phyloP scores from a whole-genome alignment of 1,140 invertebrate species.

The Sminthurides bifidus region DNA sequence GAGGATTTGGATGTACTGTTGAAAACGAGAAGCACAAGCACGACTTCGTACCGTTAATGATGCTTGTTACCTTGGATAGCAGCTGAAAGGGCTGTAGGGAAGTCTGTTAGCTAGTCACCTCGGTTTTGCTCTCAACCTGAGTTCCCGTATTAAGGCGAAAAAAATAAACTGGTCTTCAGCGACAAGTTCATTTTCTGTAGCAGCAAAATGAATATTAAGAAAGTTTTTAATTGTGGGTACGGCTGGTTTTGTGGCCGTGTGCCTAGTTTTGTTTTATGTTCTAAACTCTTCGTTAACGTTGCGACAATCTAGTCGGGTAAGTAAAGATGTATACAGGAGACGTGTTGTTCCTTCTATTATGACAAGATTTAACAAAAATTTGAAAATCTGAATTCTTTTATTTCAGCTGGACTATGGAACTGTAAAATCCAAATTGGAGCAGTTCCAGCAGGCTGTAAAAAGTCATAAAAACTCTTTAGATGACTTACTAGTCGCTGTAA shows the following conservation, averaged over 20 bases:
- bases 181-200: too few species aligned
- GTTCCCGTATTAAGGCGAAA: too few species aligned
- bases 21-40: too few species aligned
- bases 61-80: too few species aligned
- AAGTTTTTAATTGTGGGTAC: constrained; percentile 28
- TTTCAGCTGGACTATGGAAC: constrained; percentile 24
- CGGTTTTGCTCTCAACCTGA: too few species aligned
- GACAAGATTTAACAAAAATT: neutral
- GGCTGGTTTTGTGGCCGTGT: constrained; percentile 22
- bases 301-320: neutral
- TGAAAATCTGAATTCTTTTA: neutral
- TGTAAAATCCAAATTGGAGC: constrained; percentile 22
- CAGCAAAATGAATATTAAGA: constrained; percentile 23
- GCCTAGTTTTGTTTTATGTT: constrained; percentile 27
- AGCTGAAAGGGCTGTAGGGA: too few species aligned
- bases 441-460: constrained; percentile 15
- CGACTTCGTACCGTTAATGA: too few species aligned
- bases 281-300: constrained; percentile 16
- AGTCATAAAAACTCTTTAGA: constrained; percentile 22
- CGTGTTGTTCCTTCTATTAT: neutral
- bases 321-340: neutral
- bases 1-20: too few species aligned
- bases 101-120: too few species aligned
- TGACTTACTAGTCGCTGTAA: constrained; percentile 10
- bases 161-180: too few species aligned